Evolutionary conservation across 1,140 invertebrate species (phyloP).

Genomic region (Drosophila carrolli): DNA sequence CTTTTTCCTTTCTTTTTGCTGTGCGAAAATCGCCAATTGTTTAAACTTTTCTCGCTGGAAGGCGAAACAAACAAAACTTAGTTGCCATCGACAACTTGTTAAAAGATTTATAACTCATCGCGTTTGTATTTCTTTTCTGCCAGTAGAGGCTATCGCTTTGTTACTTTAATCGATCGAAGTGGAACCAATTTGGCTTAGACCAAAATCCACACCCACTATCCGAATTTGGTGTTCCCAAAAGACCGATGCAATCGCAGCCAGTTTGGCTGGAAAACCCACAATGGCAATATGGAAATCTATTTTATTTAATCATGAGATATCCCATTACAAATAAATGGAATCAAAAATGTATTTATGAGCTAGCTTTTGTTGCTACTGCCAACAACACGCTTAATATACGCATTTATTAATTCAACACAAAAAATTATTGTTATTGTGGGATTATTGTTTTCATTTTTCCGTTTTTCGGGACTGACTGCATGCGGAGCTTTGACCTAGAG

Average conservation of each 20-base stretch:
- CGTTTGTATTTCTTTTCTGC: slow-evolving; percentile 22
- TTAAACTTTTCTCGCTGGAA: slow-evolving; percentile 48
- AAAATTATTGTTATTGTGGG: slow-evolving; percentile 39
- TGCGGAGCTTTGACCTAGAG: slow-evolving; percentile 58
- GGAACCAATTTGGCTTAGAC: slow-evolving; percentile 67
- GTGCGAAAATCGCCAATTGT: slow-evolving; percentile 44
- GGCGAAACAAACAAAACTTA: slow-evolving; percentile 47
- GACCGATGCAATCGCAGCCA: slow-evolving; percentile 46
- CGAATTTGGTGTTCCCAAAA: slow-evolving; percentile 12
- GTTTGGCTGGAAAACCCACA: slow-evolving; percentile 48
- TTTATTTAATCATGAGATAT: slow-evolving; percentile 41
- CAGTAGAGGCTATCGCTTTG: slow-evolving; percentile 48
- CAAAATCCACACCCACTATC: slow-evolving; percentile 59
- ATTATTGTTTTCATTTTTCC: slow-evolving; percentile 28
- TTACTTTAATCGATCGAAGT: slow-evolving; percentile 60
- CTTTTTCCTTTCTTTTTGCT: not conserved
- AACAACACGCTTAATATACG: slow-evolving; percentile 32
- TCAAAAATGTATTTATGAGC: slow-evolving; percentile 27
- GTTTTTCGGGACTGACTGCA: slow-evolving; percentile 21
- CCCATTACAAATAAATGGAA: slow-evolving; percentile 25
- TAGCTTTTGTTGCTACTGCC: slow-evolving; percentile 30
- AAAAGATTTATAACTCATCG: slow-evolving; percentile 49
- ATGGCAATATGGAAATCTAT: slow-evolving; percentile 26
- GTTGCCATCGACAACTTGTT: slow-evolving; percentile 37
- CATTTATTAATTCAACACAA: slow-evolving; percentile 43